Percentiles rank a stretch among this genome's conserved stretches.
These are phyloP conservation scores for Apotomis turbidana DNA, from an alignment of 2,888 invertebrate genomes.

Conservation along the genomic window DNA sequence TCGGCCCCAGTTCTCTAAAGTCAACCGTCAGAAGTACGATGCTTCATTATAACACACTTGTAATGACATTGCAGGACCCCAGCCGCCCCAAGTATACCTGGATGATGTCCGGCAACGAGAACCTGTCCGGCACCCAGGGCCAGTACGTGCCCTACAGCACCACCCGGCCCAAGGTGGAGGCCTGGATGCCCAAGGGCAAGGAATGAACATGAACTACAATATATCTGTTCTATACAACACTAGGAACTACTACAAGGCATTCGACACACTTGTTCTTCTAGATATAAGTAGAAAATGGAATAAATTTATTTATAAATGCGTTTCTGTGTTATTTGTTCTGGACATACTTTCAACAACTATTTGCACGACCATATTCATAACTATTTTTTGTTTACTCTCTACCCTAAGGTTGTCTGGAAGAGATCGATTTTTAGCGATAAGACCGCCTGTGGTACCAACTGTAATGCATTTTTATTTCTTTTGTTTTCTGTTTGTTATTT, in stretches of 20 bases:
- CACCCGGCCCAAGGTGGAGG: constrained; percentile 92
- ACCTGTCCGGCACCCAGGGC: constrained; percentile 90
- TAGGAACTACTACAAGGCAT: not conserved
- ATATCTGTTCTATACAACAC: not conserved
- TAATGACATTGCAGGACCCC: constrained; percentile 82
- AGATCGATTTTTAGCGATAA: too few species aligned
- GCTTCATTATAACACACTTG: not conserved
- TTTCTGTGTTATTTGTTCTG: constrained; percentile 28
- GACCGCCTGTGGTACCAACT: too few species aligned
- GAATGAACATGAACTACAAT: not conserved
- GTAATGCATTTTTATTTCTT: too few species aligned
- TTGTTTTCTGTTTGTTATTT: too few species aligned
- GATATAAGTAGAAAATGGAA: constrained; percentile 71
- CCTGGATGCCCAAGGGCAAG: constrained; percentile 87
- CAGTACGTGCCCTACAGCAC: constrained; percentile 97
- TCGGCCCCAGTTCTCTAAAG: too few species aligned
- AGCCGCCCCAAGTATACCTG: constrained; percentile 91
- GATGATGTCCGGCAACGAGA: constrained; percentile 94
- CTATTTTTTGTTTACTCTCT: too few species aligned
- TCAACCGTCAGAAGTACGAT: too few species aligned
- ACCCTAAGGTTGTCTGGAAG: too few species aligned
- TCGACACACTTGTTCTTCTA: constrained; percentile 46
- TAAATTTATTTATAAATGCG: constrained; percentile 52
- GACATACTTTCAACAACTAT: too few species aligned
- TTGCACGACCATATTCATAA: too few species aligned